Base-by-base conservation (phyloP, 1,140 invertebrate genomes). In the Amphibalanus amphitrite region DNA sequence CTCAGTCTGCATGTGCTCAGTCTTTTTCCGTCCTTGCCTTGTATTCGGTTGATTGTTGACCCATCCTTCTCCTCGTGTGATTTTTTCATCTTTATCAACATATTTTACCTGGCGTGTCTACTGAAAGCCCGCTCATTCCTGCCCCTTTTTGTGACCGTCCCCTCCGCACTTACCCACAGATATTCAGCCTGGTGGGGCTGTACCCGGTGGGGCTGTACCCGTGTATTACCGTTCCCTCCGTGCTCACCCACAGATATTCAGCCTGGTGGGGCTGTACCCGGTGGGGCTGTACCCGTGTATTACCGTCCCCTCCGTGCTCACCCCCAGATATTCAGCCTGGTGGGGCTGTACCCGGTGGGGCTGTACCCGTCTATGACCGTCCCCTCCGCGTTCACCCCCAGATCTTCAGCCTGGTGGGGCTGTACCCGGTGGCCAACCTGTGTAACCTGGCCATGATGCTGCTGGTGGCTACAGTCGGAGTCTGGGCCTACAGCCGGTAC, bases 391-490 rank as follows among this genome's bases (percentile, higher is more conserved):
- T n/a, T n/a, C n/a, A n/a, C n/a, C 26, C 3, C n/a, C 28, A 67
- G 65, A 29, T 95, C 75, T 90, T 93, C 78, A 90, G 90, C n/a
- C 82, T 97, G 3, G 79, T 96, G 74, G 94, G 93, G 40, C 81
- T 96, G 30, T 92, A 94, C 77, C 85, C 87, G 28, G 78, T 97
- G 75, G 90, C 93, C 70, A 95, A 93, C 82, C 81, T 92, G 73
- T 90, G 90, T 79, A 97, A 95, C 82, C 80, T 94, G 38, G 79
- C 88, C 59, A 93, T 97, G 91, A 90, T 92, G 33, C 77, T 92
- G 67, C 86, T 90, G 69, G 83, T 97, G 68, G 79, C 95, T 29
- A 89, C 91, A 47, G 84, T 98, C 29, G 85, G 86, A 25, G 81
- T 91, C 0, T 97, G 94, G 94, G 88, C 91, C 3, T 98, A 97